phyloP scores from a whole-genome alignment of 1,140 invertebrate genomes.

The Microplitis demolitor region DNA sequence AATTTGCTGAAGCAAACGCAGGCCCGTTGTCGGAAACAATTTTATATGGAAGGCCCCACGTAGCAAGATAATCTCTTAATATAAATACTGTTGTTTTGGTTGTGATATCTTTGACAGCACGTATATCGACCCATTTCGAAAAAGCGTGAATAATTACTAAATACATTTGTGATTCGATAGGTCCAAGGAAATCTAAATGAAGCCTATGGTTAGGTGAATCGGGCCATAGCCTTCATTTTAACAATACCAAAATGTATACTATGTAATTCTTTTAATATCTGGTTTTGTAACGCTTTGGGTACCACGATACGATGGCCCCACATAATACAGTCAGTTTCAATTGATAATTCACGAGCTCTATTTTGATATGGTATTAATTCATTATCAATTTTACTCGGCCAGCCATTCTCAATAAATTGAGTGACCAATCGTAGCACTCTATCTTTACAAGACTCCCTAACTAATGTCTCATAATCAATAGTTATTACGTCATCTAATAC shows the following conservation, averaged over 20 bases:
- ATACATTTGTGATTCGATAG: constrained; percentile 7
- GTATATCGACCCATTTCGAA: no score
- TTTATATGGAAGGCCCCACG: no score
- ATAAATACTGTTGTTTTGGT: no score
- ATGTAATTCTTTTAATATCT: constrained; percentile 8
- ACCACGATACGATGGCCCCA: not conserved
- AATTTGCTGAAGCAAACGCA: no score
- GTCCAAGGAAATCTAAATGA: constrained; percentile 22
- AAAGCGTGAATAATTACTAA: no score
- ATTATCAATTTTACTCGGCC: constrained; percentile 25
- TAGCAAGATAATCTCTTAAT: no score
- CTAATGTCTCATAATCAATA: not conserved
- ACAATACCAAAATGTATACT: not conserved
- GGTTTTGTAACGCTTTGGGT: not conserved
- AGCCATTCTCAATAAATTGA: constrained; percentile 26
- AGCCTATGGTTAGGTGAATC: constrained; percentile 13
- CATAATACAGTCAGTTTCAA: no score
- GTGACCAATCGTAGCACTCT: constrained; percentile 21
- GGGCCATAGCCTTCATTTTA: constrained; percentile 8
- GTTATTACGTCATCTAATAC: not conserved
- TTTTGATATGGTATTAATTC: not conserved
- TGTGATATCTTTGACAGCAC: no score
- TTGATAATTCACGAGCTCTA: constrained; percentile 1
- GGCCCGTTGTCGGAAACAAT: no score
- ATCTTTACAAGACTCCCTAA: not conserved